Base-by-base conservation (phyloP, 1,140 invertebrate genomes). In the Charaxes varanes region DNA sequence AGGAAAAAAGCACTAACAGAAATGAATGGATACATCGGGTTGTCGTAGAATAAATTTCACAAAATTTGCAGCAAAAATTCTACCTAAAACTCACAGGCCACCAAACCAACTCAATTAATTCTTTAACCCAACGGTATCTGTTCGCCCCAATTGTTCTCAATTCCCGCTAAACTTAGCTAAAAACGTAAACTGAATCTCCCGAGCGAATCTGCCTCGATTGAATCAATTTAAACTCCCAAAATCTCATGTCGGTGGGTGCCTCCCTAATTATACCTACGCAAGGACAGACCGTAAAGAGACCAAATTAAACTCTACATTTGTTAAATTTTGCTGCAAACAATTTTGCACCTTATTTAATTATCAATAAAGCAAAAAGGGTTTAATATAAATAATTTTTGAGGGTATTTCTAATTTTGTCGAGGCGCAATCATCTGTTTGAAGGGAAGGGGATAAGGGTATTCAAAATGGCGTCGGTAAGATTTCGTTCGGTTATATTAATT, bases 381-480 rank as follows among this genome's bases (percentile, higher is more conserved):
- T 22, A 30, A 41, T 51, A 12, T 48, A 7, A 11, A n/a, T 8
- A 34, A 24, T 36, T 44, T 6, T 4, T 24, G 47, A 8, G 21
- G 18, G 18, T 36, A 28, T 10, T 33, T 33, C 17, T 48, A 66
- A 65, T 8, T 59, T 79, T 62, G 76, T 57, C 49, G 61, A 76
- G 62, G 66, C 60, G 66, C 71, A 79, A 79, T 82, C 74, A 76
- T 77, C 67, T 78, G 74, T 76, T 71, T 44, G 61, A 54, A 62
- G 65, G 67, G 53, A 48, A 62, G 59, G 59, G 63, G 58, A 60
- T 69, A 73, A 70, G 70, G 72, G 73, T 62, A 46, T 63, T 36
- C 78, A 82, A 78, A 66, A 80, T 80, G 78, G 74, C 76, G 43
- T 61, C 65, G 56, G 74, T 82, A 82, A 82, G 78, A 82, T 82